Base-by-base conservation (phyloP, 2,797 vertebrate species). In the Semaprochilodus insignis region DNA sequence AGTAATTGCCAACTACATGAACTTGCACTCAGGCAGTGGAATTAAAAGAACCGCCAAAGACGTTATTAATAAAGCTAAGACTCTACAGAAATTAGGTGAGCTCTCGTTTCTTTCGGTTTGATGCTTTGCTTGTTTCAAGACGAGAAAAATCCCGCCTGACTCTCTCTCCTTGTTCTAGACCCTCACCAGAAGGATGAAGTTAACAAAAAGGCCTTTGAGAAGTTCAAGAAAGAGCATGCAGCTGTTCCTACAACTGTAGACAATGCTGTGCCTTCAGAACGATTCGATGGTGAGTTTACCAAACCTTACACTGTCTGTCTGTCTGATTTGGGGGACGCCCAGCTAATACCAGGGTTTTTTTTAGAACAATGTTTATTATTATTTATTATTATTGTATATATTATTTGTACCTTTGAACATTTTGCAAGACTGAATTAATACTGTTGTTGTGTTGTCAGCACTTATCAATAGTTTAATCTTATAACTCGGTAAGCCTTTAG, bases 1-100 rank as follows among this genome's bases (percentile, higher is more conserved):
- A 90, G 98, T 99, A 80, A 99, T 99, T 86, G 98, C 98, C 88
- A 99, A 99, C 91, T 99, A 99, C 67, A 99, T 99, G 97, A 99
- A 99, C 90, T 92, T 97, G 87, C 98, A 99, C 93, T 99, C 98
- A 87, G 93, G 92, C 89, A 96, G 95, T 76, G 96, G 96, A 89
- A 92, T 96, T 87, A 99, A 97, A 91, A 95, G 97, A 90, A 98
- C 95, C 0, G 97, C 98, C 76, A 99, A 99, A 95, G 98, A 99
- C 63, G 97, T 99, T 87, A 99, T 99, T 88, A 94, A 96, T 92
- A 99, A 99, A 95, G 98, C 98, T 83, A 99, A 99, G 93, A 99
- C 96, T 82, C 95, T 99, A 25, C 98, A 99, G 77, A 96, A 97
- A 89, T 96, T 99, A 27, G 98, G 98, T 99, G 91, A 84, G 89